Base-by-base conservation (phyloP, 1,140 invertebrate genomes). In the Palaemon carinicauda region DNA sequence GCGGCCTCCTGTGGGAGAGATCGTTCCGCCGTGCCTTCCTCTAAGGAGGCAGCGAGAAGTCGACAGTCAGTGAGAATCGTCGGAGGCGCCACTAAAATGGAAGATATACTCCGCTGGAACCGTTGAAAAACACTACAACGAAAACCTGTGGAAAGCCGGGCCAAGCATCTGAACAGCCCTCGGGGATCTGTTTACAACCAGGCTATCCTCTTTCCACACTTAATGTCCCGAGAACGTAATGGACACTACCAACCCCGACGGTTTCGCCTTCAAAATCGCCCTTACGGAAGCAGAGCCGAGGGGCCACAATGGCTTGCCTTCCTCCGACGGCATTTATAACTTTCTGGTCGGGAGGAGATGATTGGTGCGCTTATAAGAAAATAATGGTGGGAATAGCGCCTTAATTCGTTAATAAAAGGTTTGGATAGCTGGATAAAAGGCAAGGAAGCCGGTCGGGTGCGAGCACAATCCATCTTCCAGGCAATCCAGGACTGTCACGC, bases 341-440 rank as follows among this genome's bases (percentile, higher is more conserved):
- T 31, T 71, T 83, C 31, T 83, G 33, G 82, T 31, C 17, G 21
- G 71, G 82, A 60, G 82, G 77, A 79, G 80, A 86, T 86, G 84
- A 86, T 86, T 86, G 84, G 84, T 86, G 84, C 84, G 69, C 84
- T 86, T 86, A 86, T 86, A 86, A 86, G 84, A 86, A 86, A 86
- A 86, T 86, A 86, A 86, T 86, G 84, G 84, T 86, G 84, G 84
- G 71, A 86, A 86, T 86, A 86, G 84, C 84, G 84, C 77, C 77
- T 86, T 86, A 86, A 86, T 86, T 86, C 84, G 84, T 86, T 86
- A 86, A 86, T 86, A 86, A 86, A 86, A 86, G 84, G 77, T 86
- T 52, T 69, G 78, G 84, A 86, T 86, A 80, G 84, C 77, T 56
- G 54, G 84, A 86, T 86, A 86, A 86, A 86, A 86, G 84, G 84